Base-by-base conservation (phyloP, 2,113 vertebrate genomes). In the Ardeotis arabs region DNA sequence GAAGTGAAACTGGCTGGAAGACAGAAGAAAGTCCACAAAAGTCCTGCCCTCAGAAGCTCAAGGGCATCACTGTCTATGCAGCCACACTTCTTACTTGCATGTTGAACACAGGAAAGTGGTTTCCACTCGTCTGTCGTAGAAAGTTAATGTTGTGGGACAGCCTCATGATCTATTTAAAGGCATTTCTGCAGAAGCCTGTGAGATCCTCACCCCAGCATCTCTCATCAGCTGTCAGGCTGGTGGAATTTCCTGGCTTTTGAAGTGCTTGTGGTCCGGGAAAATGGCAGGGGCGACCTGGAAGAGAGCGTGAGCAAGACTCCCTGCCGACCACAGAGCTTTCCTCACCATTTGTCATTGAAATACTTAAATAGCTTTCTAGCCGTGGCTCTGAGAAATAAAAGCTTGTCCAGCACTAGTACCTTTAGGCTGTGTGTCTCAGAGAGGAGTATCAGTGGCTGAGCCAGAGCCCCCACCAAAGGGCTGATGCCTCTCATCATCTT, bases 201-300 rank as follows among this genome's bases (percentile, higher is more conserved):
- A 77, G 79, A 75, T 89, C 45, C 68, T 95, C 64, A 58, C 56
- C 56, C 68, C 66, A 58, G 73, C 64, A 70, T 89, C 90, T 78
- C 83, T 89, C 90, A 88, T 88, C 90, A 90, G 56, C 94, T 96
- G 76, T 93, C 92, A 80, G 70, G 68, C 90, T 94, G 39, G 69
- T 96, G 90, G 94, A 90, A 95, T 90, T 96, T 93, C 68, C 80
- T 92, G 70, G 74, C 63, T 90, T 87, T 96, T 76, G 59, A 91
- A 94, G 78, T 83, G 50, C 66, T 75, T 96, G 92, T 89, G 92
- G 90, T 90, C 52, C 19, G 22, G 66, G 86, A 90, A 92, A 68
- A 93, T 72, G 82, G 64, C 79, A 95, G 31, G 3, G 4, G 91
- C 63, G 74, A 93, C 74, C 77, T 94, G 39, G 60, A 72, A 80